Evolutionary conservation across 2,113 vertebrate genomes (phyloP).

Genomic region (Hyperopisus bebe): DNA sequence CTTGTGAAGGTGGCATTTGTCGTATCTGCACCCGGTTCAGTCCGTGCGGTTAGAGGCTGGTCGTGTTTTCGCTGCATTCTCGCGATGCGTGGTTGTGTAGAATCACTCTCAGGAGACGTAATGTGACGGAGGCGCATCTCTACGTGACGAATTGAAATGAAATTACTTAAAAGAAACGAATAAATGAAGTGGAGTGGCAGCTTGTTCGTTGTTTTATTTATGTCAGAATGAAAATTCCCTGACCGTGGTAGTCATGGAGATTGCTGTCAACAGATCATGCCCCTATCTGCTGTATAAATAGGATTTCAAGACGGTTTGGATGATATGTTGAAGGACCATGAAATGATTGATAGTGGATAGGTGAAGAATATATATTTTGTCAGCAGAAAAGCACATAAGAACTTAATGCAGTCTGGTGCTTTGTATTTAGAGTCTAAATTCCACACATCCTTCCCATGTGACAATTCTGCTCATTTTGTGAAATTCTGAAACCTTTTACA

Average conservation of each 20-base stretch:
- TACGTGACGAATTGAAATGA: neutral
- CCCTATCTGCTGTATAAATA: neutral
- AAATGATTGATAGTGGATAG: neutral
- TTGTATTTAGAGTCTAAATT: neutral
- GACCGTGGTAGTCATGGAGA: neutral
- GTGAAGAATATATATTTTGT: neutral
- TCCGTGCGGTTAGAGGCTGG: neutral
- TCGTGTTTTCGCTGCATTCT: neutral
- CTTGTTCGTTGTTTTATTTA: neutral
- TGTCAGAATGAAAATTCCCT: neutral
- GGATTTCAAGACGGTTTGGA: neutral
- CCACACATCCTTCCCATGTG: neutral
- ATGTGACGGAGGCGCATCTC: neutral
- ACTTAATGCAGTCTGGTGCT: neutral
- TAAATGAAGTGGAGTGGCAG: neutral
- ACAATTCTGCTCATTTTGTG: slow-evolving; percentile 4
- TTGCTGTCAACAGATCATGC: neutral
- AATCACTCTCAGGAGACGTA: neutral
- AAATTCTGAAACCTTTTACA: slow-evolving; percentile 26
- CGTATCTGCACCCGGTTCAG: neutral
- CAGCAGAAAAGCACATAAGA: neutral
- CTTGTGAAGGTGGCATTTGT: slow-evolving; percentile 38
- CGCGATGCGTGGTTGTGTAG: neutral
- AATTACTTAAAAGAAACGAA: neutral
- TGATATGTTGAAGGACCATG: neutral